phyloP scores from a whole-genome alignment of 2,888 invertebrate species.

The Netelia virgata region DNA sequence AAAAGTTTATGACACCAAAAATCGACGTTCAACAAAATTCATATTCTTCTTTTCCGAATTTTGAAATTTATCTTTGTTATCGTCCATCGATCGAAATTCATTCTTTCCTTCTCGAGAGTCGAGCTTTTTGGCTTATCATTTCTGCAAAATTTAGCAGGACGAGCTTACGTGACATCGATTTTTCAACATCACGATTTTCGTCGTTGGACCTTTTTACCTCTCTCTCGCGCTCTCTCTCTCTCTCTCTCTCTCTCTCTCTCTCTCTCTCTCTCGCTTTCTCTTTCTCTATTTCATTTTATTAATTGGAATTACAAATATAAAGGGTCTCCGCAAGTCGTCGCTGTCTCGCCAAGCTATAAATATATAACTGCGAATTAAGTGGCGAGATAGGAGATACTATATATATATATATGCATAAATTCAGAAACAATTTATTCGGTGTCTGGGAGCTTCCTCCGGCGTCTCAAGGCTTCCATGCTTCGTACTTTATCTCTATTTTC shows the following conservation, averaged over 20 bases:
- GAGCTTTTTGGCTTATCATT: neutral
- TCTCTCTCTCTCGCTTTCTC: constrained; percentile 34
- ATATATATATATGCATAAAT: constrained; percentile 21
- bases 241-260: constrained; percentile 36
- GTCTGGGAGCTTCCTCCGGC: constrained; percentile 43
- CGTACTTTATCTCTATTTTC: constrained; percentile 19
- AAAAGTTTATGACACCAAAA: no score
- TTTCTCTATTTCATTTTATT: constrained; percentile 45
- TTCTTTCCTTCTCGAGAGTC: neutral
- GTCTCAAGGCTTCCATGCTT: constrained; percentile 25
- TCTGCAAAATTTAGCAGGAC: no score
- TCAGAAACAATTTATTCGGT: constrained; percentile 62
- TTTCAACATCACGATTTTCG: constrained; percentile 31
- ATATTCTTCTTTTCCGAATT: no score
- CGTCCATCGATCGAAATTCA: neutral
- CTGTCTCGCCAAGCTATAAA: constrained; percentile 48
- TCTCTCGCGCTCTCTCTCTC: constrained; percentile 35
- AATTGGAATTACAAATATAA: constrained; percentile 66
- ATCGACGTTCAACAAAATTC: no score
- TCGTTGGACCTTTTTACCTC: constrained; percentile 29
- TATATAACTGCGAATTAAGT: constrained; percentile 58
- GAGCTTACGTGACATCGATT: constrained; percentile 35
- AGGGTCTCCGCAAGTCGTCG: constrained; percentile 46
- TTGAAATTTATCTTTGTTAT: no score
- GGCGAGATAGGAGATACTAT: constrained; percentile 40